Conservation (phyloP, 2,113 vertebrate species). For the Odocoileus virginianus region DNA sequence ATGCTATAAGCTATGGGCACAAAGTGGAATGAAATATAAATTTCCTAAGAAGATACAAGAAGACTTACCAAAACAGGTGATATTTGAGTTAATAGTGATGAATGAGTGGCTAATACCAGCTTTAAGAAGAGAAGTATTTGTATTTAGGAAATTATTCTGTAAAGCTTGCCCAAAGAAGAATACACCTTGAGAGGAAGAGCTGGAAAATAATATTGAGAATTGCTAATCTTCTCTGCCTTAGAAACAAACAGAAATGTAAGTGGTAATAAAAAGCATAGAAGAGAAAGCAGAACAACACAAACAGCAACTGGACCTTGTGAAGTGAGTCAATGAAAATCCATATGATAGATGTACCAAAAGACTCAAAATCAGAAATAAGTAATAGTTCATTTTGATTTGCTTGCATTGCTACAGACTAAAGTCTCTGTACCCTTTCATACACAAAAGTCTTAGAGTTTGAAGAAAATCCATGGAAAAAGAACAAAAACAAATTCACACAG, state of each 20-base stretch:
- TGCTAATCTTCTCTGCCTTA: not conserved
- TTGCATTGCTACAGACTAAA: not conserved
- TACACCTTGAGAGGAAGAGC: not conserved
- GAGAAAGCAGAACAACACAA: not conserved
- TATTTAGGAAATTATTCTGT: not conserved
- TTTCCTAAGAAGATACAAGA: not conserved
- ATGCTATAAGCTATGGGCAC: not conserved
- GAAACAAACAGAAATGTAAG: not conserved
- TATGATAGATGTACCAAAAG: not conserved
- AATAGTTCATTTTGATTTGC: not conserved
- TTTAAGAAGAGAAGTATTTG: not conserved
- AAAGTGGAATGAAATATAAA: not conserved
- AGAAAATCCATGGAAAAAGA: not conserved
- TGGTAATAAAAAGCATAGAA: not conserved
- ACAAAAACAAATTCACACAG: not conserved
- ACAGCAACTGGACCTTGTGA: not conserved
- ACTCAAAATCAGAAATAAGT: not conserved
- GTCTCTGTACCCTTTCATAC: not conserved
- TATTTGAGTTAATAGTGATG: not conserved
- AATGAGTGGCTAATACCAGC: not conserved
- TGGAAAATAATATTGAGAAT: not conserved
- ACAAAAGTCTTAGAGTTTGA: not conserved
- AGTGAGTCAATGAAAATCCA: not conserved
- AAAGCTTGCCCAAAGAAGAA: not conserved
- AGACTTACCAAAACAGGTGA: not conserved